Evolutionary conservation across 1,140 invertebrate genomes (phyloP).

Genomic region (Portunus trituberculatus): DNA sequence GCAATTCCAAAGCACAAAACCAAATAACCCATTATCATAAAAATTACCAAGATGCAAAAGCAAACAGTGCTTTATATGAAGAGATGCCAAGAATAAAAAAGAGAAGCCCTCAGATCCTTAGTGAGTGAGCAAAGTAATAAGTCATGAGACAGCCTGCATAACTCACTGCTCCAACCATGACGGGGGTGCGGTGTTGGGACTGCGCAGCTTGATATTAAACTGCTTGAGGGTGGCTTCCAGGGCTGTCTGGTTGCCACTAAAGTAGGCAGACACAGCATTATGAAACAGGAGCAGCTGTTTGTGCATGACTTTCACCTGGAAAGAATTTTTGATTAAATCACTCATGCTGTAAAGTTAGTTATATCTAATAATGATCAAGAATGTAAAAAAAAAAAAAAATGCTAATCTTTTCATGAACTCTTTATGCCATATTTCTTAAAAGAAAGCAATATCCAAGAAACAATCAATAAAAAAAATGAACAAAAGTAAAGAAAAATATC

Average conservation of each 20-base stretch:
- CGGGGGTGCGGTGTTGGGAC: conserved; percentile 86
- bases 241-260: conserved; percentile 95
- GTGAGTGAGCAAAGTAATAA: conserved; percentile 44
- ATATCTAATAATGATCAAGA: too few relatives aligned
- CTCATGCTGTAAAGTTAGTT: too few relatives aligned
- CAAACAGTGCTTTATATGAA: conserved; percentile 46
- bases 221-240: conserved; percentile 97
- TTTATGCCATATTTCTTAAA: too few relatives aligned
- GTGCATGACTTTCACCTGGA: conserved; percentile 93
- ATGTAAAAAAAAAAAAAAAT: too few relatives aligned
- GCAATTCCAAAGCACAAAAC: background rate
- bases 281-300: conserved; percentile 97
- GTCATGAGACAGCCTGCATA: background rate
- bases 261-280: conserved; percentile 97
- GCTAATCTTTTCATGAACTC: too few relatives aligned
- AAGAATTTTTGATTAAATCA: background rate
- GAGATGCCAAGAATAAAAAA: conserved; percentile 22
- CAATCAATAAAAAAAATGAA: too few relatives aligned
- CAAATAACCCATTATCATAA: background rate
- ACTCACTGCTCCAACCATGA: conserved; percentile 89
- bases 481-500: too few relatives aligned
- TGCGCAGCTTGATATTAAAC: conserved; percentile 94
- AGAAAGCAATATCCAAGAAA: too few relatives aligned
- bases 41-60: conserved; percentile 42
- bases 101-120: background rate